Evolutionary conservation across 1,140 invertebrate species (phyloP), one percentile per base, ranked within the genome.

Genomic region (Maniola jurtina): DNA sequence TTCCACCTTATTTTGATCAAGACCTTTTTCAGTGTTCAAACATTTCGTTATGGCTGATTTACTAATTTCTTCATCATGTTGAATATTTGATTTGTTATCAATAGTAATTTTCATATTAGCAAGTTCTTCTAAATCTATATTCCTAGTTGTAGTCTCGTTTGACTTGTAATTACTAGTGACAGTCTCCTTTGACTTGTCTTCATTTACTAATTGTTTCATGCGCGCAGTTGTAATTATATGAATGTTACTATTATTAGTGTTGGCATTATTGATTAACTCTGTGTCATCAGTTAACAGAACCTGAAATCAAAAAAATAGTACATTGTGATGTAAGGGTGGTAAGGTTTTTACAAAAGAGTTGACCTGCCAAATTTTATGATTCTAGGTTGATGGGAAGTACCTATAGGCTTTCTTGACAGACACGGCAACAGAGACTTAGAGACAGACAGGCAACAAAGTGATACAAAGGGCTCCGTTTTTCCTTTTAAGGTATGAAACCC

Each of bases 271-370:
- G 25, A 76, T 45, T 14, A 81, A 66, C 54, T 77, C 66, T 56
- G 71, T 62, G 58, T 83, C 71, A 70, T 77, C 70, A 33, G 68
- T 70, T 47, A 86, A 40, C 55, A 84, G 55, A 13, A 82, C 45
- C 81, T 84, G 50, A 52, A 81, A 79, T 8, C 61, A 47, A 48
- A 56, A 45, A 61, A 10, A 35, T 48, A n/a, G n/a, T n/a, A 35
- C 40, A 55, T 7, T 52, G 47, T 14, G 7, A 11, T 50, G 25
- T 25, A 25, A 25, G 25, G 25, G 25, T 25, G 25, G 25, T 25
- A 25, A 25, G n/a, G n/a, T n/a, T 38, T 38, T 38, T 38, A 9
- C 36, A 38, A 9, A 25, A 25, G 25, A 25, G 1, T 4, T 25
- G 25, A 25, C 25, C 4, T 25, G 25, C 25, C 25, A 25, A 25